A percentile compares a stretch with the other conserved stretches of the same genome.
Evolutionary conservation across 2,113 vertebrate genomes (phyloP).

Genomic region (Ovibos moschatus): DNA sequence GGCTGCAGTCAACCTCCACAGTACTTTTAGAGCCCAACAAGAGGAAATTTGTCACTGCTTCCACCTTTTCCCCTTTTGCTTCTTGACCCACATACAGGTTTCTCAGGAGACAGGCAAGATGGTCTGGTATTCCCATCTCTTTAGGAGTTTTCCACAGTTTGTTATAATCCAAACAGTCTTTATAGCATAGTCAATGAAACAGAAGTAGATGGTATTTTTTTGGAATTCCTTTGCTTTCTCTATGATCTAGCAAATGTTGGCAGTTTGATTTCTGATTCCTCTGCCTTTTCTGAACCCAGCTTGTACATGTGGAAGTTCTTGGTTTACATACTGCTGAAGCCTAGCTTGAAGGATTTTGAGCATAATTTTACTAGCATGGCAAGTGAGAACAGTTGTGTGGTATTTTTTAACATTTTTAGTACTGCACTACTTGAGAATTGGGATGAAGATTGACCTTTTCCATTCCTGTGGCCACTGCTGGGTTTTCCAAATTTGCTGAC

Average conservation of each 20-base stretch:
- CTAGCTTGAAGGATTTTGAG: not conserved
- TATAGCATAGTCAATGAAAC: not conserved
- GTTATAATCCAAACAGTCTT: not conserved
- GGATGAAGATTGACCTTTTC: not conserved
- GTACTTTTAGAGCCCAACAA: not conserved
- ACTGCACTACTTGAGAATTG: not conserved
- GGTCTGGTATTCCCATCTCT: not conserved
- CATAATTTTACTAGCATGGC: not conserved
- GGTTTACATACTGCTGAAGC: not conserved
- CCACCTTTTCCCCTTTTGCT: not conserved
- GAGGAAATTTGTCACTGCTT: not conserved
- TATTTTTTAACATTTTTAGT: not conserved
- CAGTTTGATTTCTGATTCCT: not conserved
- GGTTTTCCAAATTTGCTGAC: not conserved
- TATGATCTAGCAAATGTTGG: not conserved
- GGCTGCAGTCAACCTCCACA: not conserved
- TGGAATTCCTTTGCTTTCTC: not conserved
- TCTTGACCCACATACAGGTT: not conserved
- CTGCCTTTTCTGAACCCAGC: not conserved
- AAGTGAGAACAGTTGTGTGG: not conserved
- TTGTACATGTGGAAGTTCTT: not conserved
- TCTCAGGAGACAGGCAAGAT: not conserved
- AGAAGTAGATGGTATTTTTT: not conserved
- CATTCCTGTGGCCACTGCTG: not conserved
- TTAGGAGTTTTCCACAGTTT: not conserved